Base-by-base conservation (phyloP, 2,113 vertebrate genomes). In the Python bivittatus region DNA sequence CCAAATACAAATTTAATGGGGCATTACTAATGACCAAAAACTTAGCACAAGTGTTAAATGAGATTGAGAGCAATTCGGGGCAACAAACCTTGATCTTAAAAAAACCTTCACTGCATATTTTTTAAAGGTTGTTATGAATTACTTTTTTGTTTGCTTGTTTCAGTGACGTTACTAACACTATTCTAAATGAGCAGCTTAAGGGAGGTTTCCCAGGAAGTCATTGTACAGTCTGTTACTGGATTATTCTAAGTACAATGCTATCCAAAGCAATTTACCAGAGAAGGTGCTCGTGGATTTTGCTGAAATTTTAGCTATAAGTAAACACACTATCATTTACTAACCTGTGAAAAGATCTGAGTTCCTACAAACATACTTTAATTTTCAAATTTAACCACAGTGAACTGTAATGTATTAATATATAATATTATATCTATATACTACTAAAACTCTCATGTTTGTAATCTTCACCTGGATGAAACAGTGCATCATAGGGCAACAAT, bases 1-100 rank as follows among this genome's bases (percentile, higher is more conserved):
- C 29, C 85, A 85, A 94, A 58, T 33, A 29, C 4, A 56, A 20
- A 13, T 94, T 93, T 88, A 96, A 93, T 23, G 64, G 86, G 72
- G 53, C 44, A 94, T 87, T 64, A 88, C 86, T 57, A 93, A 89
- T 38, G 84, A 89, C 0, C n/a, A 91, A 86, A 94, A 88, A 17
- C 85, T 91, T 84, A 60, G 1, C 6, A 33, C 60, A 93, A 61
- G 38, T 56, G 15, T 6, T 92, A 17, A 17, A 33, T 25, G 10
- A 88, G 85, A 54, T 90, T 22, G 60, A 42, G 57, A 60, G 22
- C 23, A 42, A 44, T 88, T 61, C 60, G 56, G 3, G 25, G 33
- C 33, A 12, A 88, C 10, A 44, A 33, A 58, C 2, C 17, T 23
- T 42, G 8, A 22, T 87, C 22, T 22, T 61, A 25, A 17, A 61